Evolutionary conservation across 2,797 vertebrate genomes (phyloP), one percentile per base, ranked within the genome.

Genomic region (Acipenser ruthenus): DNA sequence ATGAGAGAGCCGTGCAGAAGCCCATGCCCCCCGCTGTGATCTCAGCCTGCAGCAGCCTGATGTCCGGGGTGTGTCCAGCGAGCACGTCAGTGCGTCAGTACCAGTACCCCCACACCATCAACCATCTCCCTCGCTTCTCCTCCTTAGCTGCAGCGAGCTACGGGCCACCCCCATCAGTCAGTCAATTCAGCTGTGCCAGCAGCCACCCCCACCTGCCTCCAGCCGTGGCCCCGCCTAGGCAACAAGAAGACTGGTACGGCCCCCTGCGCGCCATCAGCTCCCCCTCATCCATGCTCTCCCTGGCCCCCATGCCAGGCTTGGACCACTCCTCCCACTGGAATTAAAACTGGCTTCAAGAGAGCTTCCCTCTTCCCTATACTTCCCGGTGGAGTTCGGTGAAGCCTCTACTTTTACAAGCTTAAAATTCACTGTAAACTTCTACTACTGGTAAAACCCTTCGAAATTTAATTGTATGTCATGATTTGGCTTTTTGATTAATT

Each of bases 231-330:
- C 6, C 79, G 78, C 61, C 81, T 5, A 37, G 80, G 63, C 89
- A 88, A 69, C 82, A 88, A 1, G 91, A 95, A 1, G 91, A 93
- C 68, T 95, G 93, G 93, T 95, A 90, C 70, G 67, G 80, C 52
- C 79, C 88, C 0, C 78, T 94, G 71, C 82, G 88, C 62, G 73
- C 78, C 65, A 73, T 79, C 2, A 77, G 82, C 0, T 37, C 80
- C 1, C 72, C 86, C 1, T 56, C 81, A 23, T 79, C 88, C 8
- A 70, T 89, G 80, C 85, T 90, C 72, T 84, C 88, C 0, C 73
- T 90, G 69, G 73, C 89, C 58, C 77, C 92, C 49, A 75, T 91
- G 72, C 81, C 89, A 65, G 80, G 80, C 51, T 78, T 93, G 62
- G 93, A 94, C 50, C 77, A 87, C 0, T 65, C 78, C 7, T 75